Base-by-base conservation (phyloP, 2,797 vertebrate species). In the Anomalospiza imberbis region DNA sequence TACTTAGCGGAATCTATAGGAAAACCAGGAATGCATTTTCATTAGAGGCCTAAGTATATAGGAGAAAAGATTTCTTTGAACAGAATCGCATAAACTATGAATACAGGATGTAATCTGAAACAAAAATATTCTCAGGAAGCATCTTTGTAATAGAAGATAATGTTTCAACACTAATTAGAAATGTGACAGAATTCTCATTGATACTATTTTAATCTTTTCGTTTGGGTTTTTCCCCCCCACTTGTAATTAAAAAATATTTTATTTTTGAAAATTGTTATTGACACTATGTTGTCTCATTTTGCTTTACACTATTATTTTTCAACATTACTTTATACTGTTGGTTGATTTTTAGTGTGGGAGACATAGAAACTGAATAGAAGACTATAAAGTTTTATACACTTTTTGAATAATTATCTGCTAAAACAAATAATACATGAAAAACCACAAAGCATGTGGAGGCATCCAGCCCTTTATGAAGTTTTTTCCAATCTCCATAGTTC, bases 191-290 rank as follows among this genome's bases (percentile, higher is more conserved):
- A 66, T 79, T 71, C 15, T 72, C n/a, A 38, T 24, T 72, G 31
- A 50, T 71, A 20, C 2, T 48, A 2, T 28, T 58, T 26, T 48
- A 20, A 26, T 58, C 1, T 62, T 38, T 32, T 19, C 48, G 38
- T 12, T 28, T 6, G 25, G 6, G 4, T 11, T 42, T 5, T 13
- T 7, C 5, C 21, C 1, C 4, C 5, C 4, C 2, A 3, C 16
- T 68, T 13, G 2, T 17, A 66, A 63, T 58, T 73, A 18, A 9
- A 58, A 40, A 83, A 20, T 44, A 65, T 65, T 58, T 72, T 51
- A 60, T 44, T 63, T 61, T 63, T 72, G 31, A 63, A 45, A 48
- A 18, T 75, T 51, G 2, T 40, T 75, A 26, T 44, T 65, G 29
- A 29, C 20, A 18, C 22, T 81, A 5, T 48, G 7, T n/a, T 71